These are phyloP conservation scores for Nestor notabilis DNA, from an alignment of 2,113 vertebrate genomes.

Conservation along the genomic window DNA sequence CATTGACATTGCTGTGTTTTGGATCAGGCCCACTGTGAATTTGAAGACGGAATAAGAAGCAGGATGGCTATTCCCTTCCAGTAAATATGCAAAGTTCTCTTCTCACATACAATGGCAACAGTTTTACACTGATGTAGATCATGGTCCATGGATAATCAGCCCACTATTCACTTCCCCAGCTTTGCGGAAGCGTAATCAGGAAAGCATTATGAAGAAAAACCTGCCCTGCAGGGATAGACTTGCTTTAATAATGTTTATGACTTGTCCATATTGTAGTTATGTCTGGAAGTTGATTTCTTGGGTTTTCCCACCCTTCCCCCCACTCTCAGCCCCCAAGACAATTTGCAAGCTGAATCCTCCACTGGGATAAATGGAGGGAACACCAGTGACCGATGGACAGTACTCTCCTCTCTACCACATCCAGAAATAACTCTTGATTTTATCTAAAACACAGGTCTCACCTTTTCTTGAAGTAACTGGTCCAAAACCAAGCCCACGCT, in stretches of 20 bases:
- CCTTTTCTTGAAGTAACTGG: slow-evolving; percentile 17
- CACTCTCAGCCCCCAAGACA: background rate
- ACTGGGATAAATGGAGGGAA: background rate
- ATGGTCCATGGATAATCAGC: slow-evolving; percentile 78
- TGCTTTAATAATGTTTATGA: slow-evolving; percentile 72
- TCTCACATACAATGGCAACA: slow-evolving; percentile 74
- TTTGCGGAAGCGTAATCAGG: slow-evolving; percentile 76
- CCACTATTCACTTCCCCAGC: slow-evolving; percentile 75
- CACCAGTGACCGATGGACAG: background rate
- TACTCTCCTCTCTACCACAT: background rate
- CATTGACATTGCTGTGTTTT: background rate
- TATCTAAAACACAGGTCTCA: slow-evolving; percentile 5
- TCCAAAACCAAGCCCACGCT: background rate
- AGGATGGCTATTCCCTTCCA: slow-evolving; percentile 52
- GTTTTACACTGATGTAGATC: slow-evolving; percentile 69
- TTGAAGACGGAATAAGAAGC: background rate
- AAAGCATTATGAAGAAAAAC: slow-evolving; percentile 76
- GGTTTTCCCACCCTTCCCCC: slow-evolving; percentile 59
- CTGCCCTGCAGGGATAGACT: slow-evolving; percentile 72
- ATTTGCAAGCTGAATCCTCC: background rate
- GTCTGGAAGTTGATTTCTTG: slow-evolving; percentile 58
- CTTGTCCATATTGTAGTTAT: slow-evolving; percentile 66
- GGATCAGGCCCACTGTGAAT: background rate
- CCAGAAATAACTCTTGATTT: slow-evolving; percentile 30
- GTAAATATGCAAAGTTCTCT: slow-evolving; percentile 74